Base-by-base conservation (phyloP, 2,888 invertebrate genomes). In the Adela reaumurella region DNA sequence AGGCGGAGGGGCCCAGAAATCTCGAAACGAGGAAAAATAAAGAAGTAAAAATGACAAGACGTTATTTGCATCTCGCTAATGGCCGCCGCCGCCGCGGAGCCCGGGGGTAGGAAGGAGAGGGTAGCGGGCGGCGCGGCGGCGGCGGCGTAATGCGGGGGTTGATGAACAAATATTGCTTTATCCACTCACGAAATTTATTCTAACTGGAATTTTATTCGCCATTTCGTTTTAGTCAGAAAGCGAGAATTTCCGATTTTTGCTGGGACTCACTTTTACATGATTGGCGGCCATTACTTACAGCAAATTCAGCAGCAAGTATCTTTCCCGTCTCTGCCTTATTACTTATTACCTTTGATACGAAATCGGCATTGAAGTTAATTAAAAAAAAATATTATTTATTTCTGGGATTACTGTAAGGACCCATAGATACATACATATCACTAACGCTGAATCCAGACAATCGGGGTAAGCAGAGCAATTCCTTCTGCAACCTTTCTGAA, bases 131-230 rank as follows among this genome's bases (percentile, higher is more conserved):
- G 11, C 11, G 43, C 8, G 43, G 17, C 8, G 17, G 43, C 4
- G 16, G 16, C 5, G 42, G 42, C 4, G 71, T 74, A 74, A 74
- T 74, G 73, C 74, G 70, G 72, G 76, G 76, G 76, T 71, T 74
- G 73, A 70, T 70, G 74, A 74, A 76, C 76, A 77, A 78, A 77
- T 77, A 77, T 77, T 74, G 71, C 76, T 76, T 76, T 74, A 77
- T 76, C 74, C 78, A 74, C 70, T 68, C 69, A 62, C 63, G 70
- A 73, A 77, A 78, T 78, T 77, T 78, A 77, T 78, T 76, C 73
- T 67, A 68, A 73, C 70, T 67, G 69, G 64, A 67, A 67, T 62
- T 48, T 74, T 71, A 70, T 77, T 70, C 70, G 67, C 35, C 8
- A 35, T 35, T 35, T 35, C 35, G 35, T 35, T 24, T 24, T 35